These are phyloP conservation scores for Cryptocheilus praepositus DNA, from an alignment of 2,888 invertebrate species.

Conservation along the genomic window DNA sequence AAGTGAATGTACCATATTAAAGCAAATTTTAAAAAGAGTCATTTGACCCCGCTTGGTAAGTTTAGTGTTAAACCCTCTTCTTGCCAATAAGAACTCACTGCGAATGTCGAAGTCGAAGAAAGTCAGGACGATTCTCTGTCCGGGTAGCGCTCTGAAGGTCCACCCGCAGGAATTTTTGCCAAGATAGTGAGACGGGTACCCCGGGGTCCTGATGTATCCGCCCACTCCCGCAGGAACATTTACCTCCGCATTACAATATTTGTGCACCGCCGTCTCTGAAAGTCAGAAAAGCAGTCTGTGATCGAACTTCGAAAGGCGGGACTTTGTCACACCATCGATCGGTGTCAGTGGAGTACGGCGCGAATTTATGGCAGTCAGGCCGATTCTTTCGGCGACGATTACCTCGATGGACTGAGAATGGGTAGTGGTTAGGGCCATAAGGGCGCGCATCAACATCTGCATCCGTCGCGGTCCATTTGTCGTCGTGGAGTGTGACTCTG, in stretches of 20 bases:
- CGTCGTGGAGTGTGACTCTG: constrained; percentile 35
- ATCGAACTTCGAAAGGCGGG: too few relatives aligned
- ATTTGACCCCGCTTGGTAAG: too few relatives aligned
- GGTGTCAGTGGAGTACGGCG: too few relatives aligned
- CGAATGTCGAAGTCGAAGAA: constrained; percentile 84
- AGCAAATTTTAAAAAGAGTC: too few relatives aligned
- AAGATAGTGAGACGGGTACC: constrained; percentile 85
- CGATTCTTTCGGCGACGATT: too few relatives aligned
- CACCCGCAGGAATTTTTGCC: constrained; percentile 82
- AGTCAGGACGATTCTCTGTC: constrained; percentile 81
- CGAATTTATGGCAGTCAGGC: too few relatives aligned
- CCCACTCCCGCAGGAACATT: constrained; percentile 68
- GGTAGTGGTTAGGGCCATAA: neutral
- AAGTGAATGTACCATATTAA: too few relatives aligned
- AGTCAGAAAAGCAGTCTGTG: constrained; percentile 44
- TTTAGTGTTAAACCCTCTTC: too few relatives aligned
- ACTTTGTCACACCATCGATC: too few relatives aligned
- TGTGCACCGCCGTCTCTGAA: constrained; percentile 74
- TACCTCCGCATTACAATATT: constrained; percentile 76
- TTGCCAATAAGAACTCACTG: constrained; percentile 76
- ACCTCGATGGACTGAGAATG: too few relatives aligned
- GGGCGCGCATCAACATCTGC: constrained; percentile 38
- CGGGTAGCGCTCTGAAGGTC: constrained; percentile 79
- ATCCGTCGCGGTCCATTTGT: constrained; percentile 52
- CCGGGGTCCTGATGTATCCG: constrained; percentile 77